Base-by-base conservation (phyloP, 2,888 invertebrate genomes). In the Drosophila colorata region DNA sequence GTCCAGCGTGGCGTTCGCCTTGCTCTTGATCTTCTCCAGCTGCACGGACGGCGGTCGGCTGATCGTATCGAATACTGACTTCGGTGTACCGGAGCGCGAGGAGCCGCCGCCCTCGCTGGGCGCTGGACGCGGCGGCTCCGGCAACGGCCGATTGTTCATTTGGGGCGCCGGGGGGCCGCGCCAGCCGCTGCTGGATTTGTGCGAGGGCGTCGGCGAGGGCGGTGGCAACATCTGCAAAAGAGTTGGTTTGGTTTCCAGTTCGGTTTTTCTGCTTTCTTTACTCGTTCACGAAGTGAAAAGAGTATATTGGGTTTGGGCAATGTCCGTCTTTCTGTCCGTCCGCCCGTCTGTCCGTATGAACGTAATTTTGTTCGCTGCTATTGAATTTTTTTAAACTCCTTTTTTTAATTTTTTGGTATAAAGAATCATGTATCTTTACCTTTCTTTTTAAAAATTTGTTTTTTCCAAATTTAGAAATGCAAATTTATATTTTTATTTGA, bases 101-200 rank as follows among this genome's bases (percentile, higher is more conserved):
- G 91, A 90, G 16, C 83, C 82, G 18, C 90, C 87, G 35, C 88
- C 90, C 44, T 91, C 89, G 33, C 90, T 90, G 55, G 90, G 89
- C 14, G 87, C 82, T 20, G 74, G 37, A 41, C 88, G 87, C 13
- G 94, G 94, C 35, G 94, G 93, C 11, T 94, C 93, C 14, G 94
- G 94, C 66, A 94, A 88, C 7, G 94, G 94, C 47, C 94, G 91
- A 69, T 92, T 92, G 41, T 74, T 86, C 84, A 90, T 86, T 60
- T 47, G 49, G 7, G 43, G 46, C n/a, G 49, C 25, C 11, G 58
- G 68, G 20, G 48, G 11, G 48, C 67, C 63, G 28, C 88, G 89
- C 86, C 74, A 87, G 58, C 46, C 74, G 37, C 80, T 53, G n/a
- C 53, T 49, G 28, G 87, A 88, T 56, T 77, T 90, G 60, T 88